These are phyloP conservation scores for Lamprotornis superbus DNA, from an alignment of 2,113 vertebrate species.

Conservation along the genomic window DNA sequence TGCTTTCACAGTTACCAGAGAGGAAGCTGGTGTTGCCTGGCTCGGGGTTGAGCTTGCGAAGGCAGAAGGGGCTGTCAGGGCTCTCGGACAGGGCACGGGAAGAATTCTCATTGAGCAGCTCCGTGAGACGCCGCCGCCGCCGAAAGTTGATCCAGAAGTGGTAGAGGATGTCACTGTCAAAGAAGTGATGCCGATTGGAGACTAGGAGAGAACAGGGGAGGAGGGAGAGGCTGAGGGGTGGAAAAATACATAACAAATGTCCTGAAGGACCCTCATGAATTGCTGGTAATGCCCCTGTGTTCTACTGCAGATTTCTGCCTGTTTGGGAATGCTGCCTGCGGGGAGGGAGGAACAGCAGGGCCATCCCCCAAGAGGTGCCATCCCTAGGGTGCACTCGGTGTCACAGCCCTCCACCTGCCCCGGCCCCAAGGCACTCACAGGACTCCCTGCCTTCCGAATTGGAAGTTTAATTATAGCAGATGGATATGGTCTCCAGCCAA, in stretches of 20 bases:
- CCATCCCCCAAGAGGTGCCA: neutral
- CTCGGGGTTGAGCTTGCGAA: slow-evolving; percentile 69
- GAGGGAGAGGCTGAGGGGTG: neutral
- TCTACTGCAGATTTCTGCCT: neutral
- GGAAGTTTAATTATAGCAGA: neutral
- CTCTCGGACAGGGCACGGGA: slow-evolving; percentile 64
- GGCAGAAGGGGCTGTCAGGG: slow-evolving; percentile 76
- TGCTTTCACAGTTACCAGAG: slow-evolving; percentile 67
- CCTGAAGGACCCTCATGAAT: neutral
- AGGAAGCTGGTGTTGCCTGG: slow-evolving; percentile 74
- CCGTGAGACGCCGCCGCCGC: slow-evolving; percentile 73
- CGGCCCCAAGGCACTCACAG: neutral
- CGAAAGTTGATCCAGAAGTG: slow-evolving; percentile 86
- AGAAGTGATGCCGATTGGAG: slow-evolving; percentile 79
- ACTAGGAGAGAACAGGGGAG: slow-evolving; percentile 66
- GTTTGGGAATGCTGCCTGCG: neutral
- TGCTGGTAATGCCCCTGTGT: neutral
- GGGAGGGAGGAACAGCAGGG: neutral
- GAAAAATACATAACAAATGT: accelerated
- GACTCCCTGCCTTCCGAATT: neutral
- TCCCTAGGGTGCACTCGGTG: neutral
- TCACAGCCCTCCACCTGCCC: neutral
- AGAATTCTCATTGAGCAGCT: slow-evolving; percentile 74
- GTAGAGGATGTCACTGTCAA: slow-evolving; percentile 82
- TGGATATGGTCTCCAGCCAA: neutral